These are phyloP conservation scores for Zaprionus vittiger DNA, from an alignment of 1,140 invertebrate genomes.

Conservation along the genomic window DNA sequence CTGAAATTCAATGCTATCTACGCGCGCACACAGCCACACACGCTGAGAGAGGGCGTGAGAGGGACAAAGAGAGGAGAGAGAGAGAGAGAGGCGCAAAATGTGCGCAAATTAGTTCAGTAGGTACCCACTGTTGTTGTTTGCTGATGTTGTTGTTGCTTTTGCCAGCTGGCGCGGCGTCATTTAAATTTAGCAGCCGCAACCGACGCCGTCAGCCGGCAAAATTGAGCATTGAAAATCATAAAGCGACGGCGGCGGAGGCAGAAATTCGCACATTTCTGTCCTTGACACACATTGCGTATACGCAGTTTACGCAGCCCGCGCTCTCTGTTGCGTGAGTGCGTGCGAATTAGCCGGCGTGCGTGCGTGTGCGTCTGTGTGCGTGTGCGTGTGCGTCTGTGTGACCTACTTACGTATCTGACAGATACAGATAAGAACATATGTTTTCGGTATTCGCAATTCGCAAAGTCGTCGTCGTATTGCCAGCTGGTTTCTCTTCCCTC, in stretches of 20 bases:
- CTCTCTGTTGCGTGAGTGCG: constrained; percentile 57
- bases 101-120: constrained; percentile 76
- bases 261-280: constrained; percentile 84
- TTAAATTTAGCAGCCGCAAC: constrained; percentile 66
- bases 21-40: constrained; percentile 41
- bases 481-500: constrained; percentile 21
- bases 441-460: constrained; percentile 34
- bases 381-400: constrained; percentile 45
- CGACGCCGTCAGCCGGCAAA: constrained; percentile 49
- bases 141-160: constrained; percentile 40
- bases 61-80: not conserved
- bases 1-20: constrained; percentile 79
- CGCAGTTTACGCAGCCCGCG: constrained; percentile 74
- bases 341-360: constrained; percentile 45
- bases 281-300: constrained; percentile 84
- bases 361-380: constrained; percentile 16
- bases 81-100: constrained; percentile 6
- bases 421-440: constrained; percentile 73
- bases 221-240: constrained; percentile 60
- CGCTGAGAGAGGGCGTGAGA: constrained; percentile 10
- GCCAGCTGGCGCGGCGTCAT: constrained; percentile 51
- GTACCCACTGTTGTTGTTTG: constrained; percentile 38
- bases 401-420: constrained; percentile 74
- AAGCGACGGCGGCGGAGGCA: constrained; percentile 7
- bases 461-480: constrained; percentile 30